A percentile compares a stretch with the other conserved stretches of the same genome.
Evolutionary conservation across 53 echinoderm and acorn worm genomes (phyloP).

Genomic region (Glandiceps talaboti): DNA sequence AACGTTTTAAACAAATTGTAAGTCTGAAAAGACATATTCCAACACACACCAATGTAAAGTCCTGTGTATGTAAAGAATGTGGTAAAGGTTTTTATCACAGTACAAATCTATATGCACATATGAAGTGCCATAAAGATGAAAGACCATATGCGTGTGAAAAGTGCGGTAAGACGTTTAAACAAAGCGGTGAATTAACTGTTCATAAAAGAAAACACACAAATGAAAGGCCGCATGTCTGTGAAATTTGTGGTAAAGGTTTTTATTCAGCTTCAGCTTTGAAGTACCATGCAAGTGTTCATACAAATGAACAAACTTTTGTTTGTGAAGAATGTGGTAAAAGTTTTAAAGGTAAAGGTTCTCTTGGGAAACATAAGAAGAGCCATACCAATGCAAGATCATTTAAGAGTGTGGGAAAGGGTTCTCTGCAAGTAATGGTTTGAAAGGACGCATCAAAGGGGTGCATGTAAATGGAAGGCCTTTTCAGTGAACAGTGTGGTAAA

Average conservation of each 20-base stretch:
- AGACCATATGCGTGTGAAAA: not conserved
- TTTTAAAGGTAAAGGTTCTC: too few relatives aligned
- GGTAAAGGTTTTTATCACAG: not conserved
- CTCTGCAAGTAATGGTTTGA: too few relatives aligned
- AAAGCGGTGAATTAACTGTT: not conserved
- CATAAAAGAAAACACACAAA: not conserved
- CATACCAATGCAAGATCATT: too few relatives aligned
- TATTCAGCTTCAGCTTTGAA: too few relatives aligned
- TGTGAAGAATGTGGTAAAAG: not conserved
- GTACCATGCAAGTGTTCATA: not conserved
- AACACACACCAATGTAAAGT: not conserved
- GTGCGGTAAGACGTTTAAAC: not conserved
- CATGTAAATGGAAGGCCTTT: too few relatives aligned
- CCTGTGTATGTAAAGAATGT: not conserved
- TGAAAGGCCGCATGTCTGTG: not conserved
- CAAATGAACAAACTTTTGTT: not conserved
- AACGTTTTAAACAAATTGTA: not conserved
- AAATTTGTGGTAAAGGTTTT: not conserved
- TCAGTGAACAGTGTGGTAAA: too few relatives aligned
- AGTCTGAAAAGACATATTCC: not conserved
- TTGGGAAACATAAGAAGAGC: too few relatives aligned
- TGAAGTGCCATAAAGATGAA: not conserved
- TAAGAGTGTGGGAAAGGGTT: too few relatives aligned
- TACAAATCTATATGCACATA: not conserved
- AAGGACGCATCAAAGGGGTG: too few relatives aligned